A percentile compares a stretch with the other conserved stretches of the same genome.
Conservation (phyloP, 2,113 vertebrate species). For the Nothobranchius kuhntae region DNA sequence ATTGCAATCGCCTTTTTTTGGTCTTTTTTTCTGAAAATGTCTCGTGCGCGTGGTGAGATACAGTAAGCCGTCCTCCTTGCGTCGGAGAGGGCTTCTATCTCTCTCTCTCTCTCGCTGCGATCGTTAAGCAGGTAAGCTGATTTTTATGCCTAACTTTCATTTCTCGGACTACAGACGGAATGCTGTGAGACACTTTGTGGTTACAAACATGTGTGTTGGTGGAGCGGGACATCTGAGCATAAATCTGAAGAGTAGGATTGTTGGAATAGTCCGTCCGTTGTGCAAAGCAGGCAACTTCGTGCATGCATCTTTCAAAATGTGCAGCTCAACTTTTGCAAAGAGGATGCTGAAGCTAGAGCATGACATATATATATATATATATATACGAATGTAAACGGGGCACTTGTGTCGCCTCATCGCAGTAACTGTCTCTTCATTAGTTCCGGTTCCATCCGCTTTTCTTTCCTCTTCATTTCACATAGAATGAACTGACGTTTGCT, state of each 20-base stretch:
- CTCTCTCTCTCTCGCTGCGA: conserved; percentile 33
- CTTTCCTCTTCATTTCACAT: too few relatives aligned
- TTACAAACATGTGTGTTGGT: too few relatives aligned
- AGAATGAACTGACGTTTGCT: not conserved
- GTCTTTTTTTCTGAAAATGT: conserved; percentile 52
- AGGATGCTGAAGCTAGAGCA: not conserved
- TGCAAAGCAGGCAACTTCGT: not conserved
- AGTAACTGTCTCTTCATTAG: too few relatives aligned
- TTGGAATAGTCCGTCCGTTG: not conserved
- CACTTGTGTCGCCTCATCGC: too few relatives aligned
- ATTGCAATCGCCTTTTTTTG: not conserved
- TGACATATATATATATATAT: not conserved
- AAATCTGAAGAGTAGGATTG: too few relatives aligned
- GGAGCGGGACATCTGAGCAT: not conserved
- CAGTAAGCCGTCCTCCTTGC: conserved; percentile 58
- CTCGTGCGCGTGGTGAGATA: conserved; percentile 67
- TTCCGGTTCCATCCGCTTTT: too few relatives aligned
- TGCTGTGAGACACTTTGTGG: not conserved
- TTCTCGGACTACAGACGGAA: conserved; percentile 2
- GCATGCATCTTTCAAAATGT: conserved; percentile 3
- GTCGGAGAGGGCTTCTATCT: conserved; percentile 46
- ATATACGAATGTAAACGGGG: too few relatives aligned
- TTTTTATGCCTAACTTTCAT: not conserved
- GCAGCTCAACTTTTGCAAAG: conserved; percentile 36
- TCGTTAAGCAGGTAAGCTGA: conserved; percentile 73